Conservation (phyloP, 2,797 vertebrate species). For the Poecilia wingei region DNA sequence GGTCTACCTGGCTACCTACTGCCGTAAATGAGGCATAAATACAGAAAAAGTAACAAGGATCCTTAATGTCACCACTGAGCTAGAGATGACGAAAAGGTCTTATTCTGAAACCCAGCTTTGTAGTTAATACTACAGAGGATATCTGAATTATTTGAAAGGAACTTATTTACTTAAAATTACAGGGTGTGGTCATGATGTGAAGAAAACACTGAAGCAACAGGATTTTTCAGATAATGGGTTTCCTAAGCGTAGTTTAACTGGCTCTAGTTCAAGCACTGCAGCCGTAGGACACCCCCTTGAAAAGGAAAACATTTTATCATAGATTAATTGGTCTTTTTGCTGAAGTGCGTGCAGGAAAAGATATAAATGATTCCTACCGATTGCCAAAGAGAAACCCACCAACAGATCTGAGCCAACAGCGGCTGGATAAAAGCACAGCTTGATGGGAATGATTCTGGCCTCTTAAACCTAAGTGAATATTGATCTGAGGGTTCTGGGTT, state of each 20-base stretch:
- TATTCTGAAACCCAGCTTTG: not conserved
- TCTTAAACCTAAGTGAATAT: constrained; percentile 77
- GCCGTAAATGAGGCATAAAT: not conserved
- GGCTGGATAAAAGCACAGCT: constrained; percentile 68
- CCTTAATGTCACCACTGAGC: not conserved
- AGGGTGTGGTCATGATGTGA: not conserved
- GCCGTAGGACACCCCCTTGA: constrained; percentile 5
- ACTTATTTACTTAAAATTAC: constrained; percentile 1
- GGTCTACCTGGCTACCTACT: not conserved
- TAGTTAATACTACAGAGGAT: not conserved
- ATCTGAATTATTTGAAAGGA: not conserved
- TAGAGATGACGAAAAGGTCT: not conserved
- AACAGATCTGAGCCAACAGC: constrained; percentile 44
- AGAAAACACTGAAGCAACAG: constrained; percentile 1
- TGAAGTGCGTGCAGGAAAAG: constrained; percentile 55
- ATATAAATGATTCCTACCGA: constrained; percentile 63
- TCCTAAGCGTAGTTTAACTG: constrained; percentile 7
- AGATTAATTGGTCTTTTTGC: constrained; percentile 52
- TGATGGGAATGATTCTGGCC: constrained; percentile 65
- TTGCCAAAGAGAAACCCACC: constrained; percentile 53
- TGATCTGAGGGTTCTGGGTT: constrained; percentile 67
- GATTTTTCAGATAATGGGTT: not conserved
- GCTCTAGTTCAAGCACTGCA: not conserved
- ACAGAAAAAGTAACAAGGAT: not conserved
- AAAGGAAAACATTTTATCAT: constrained; percentile 21